Evolutionary conservation across 2,113 vertebrate species (phyloP), one percentile per base, ranked within the genome.

Genomic region (Hystrix cristata): DNA sequence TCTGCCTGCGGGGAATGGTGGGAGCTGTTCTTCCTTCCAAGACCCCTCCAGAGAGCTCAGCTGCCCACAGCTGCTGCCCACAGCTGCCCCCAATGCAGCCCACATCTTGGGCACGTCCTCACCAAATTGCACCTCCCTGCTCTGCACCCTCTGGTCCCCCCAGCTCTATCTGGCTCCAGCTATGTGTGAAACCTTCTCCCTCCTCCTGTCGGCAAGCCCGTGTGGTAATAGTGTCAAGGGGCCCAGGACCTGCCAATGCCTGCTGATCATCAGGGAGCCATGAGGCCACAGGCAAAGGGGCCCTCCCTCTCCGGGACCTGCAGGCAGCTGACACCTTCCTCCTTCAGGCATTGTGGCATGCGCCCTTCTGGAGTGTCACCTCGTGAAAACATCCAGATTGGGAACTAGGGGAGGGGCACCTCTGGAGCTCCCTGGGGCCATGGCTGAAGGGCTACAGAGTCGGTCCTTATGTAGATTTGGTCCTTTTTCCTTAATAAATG

Each of bases 401-500:
- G n/a, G 53, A 64, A 7, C 19, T 59, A 34, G 23, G 53, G 4
- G 38, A 74, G 53, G 43, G 48, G 69, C 10, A 43, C 2, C 27
- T 34, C 38, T 10, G 9, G n/a, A 48, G 65, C n/a, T 51, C 16
- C 15, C 23, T 71, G 10, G 38, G 46, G 19, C 7, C 15, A 3
- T 34, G 12, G 72, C 60, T 48, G 38, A 12, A 34, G n/a, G 19
- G 62, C 51, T 81, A 27, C n/a, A 23, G 11, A 38, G 5, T 51
- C 27, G 34, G 38, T 84, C 69, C 59, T 78, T 57, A 57, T 19
- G n/a, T 71, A 48, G 19, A 48, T 57, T 51, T 90, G 38, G 38
- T 10, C 34, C 31, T 51, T 67, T 95, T 64, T n/a, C 69, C 57
- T 31, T 76, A 84, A 46, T 76, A 94, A 76, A 67, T 15, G 31